Base-by-base conservation (phyloP, 2,888 invertebrate species). In the Cephus rjabovi region DNA sequence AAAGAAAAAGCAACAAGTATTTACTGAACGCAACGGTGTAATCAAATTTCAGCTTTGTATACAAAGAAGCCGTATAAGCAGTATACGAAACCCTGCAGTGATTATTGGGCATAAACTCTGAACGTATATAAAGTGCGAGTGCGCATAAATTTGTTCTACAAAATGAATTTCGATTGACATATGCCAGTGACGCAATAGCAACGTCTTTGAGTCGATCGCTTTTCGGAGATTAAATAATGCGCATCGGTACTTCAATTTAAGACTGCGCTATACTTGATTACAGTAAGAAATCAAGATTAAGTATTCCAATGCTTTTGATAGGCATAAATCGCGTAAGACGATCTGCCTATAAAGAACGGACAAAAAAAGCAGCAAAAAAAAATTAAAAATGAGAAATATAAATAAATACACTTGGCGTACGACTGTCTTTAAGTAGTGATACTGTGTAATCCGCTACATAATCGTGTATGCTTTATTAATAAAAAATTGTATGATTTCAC, bases 391-490 rank as follows among this genome's bases (percentile, higher is more conserved):
- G 56, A 56, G 23, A 56, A 56, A 56, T 56, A 56, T 23, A 23
- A 56, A 56, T 56, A 56, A 56, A 56, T 56, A 56, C 56, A 56
- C 23, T 56, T 56, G 56, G 56, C 56, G 56, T 56, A 56, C 56
- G 56, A 56, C 56, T 56, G 56, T 56, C 56, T 56, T 56, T 56
- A 56, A 23, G 56, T 56, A 71, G 31, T 71, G 71, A 34, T 71
- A 71, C 71, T 31, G 34, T 71, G 71, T 71, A 71, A 71, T 71
- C 34, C 34, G 31, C 34, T 33, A 71, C 71, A 75, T 56, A 79
- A 81, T 77, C 80, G 80, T 79, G 80, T 82, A 83, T 81, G 81
- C 81, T 85, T 84, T 80, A 81, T 84, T 81, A 86, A 85, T 83
- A 86, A 86, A 85, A 83, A 77, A 77, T 79, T 79, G 79, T 79